Percentiles rank a stretch among this genome's conserved stretches.
These are phyloP conservation scores for Stichopus chloronotus DNA, from an alignment of 35 echinoderm and acorn worm genomes.

Conservation along the genomic window DNA sequence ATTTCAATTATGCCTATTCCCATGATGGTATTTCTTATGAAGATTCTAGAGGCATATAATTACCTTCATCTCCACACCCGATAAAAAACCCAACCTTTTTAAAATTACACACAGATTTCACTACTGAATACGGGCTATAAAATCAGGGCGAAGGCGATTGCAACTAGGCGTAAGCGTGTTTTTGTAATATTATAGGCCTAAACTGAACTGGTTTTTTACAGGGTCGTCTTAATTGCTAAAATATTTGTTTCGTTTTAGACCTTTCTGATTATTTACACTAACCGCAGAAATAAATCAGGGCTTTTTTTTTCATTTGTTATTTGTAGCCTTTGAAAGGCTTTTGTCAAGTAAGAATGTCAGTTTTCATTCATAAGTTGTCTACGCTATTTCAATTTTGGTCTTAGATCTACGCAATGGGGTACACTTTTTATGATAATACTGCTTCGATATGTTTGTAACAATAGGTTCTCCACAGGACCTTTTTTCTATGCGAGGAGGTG, in stretches of 20 bases:
- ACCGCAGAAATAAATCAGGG: not conserved
- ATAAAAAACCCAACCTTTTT: not conserved
- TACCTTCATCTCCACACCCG: not conserved
- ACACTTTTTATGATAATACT: not conserved
- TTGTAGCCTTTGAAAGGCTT: not conserved
- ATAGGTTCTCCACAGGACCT: not conserved
- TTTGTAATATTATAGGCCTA: not conserved
- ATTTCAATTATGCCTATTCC: not conserved
- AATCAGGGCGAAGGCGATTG: conserved; percentile 12
- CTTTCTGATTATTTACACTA: not conserved
- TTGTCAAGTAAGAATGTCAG: not conserved
- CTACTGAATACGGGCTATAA: not conserved
- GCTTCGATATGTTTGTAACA: not conserved
- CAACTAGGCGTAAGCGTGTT: not conserved
- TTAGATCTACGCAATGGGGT: not conserved
- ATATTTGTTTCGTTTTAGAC: not conserved
- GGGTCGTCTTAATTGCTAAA: not conserved
- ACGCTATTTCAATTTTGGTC: not conserved
- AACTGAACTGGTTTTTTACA: not conserved
- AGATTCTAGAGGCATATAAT: not conserved
- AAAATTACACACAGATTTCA: not conserved
- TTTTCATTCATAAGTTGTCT: not conserved
- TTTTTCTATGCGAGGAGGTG: not conserved
- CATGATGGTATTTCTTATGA: not conserved
- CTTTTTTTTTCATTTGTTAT: not conserved